Base-by-base conservation (phyloP, 2,888 invertebrate species). In the Brenthis hecate region DNA sequence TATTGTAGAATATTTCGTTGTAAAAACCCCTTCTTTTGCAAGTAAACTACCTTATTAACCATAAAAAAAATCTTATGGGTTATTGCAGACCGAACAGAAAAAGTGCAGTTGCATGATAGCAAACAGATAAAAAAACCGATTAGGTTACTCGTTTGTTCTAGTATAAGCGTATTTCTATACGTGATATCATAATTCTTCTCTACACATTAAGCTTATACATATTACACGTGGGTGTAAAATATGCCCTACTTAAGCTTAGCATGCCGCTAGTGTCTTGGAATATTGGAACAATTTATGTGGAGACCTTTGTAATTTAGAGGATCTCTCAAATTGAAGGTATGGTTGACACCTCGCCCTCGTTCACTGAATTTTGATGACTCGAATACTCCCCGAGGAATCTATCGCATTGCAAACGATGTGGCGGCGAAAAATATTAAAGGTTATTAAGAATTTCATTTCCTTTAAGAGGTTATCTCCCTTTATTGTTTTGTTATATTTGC, bases 241-340 rank as follows among this genome's bases (percentile, higher is more conserved):
- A 14, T 70, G 56, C 68, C 79, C 83, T 79, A 80, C 80, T 84
- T 85, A 85, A 85, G 82, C 82, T 90, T 89, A 88, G 83, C 85
- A 89, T 90, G 89, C 90, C 87, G 82, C 77, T 78, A 82, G 85
- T 87, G 88, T 89, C 83, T 81, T 78, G 76, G 87, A 89, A 91
- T 91, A 91, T 91, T 88, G 90, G 89, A 88, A 90, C 91, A 91
- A 91, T 91, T 91, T 91, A 89, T 90, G 89, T 85, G 87, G 83
- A 87, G 86, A 87, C 88, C 91, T 88, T 87, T 88, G 89, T 91
- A 91, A 91, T 91, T 89, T 88, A 87, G 89, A 88, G 84, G 85
- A 85, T 85, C 85, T 87, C 82, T 85, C 87, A 88, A 89, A 89
- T 88, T 89, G 87, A 82, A 89, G 88, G 88, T 86, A 85, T 83